Base-by-base conservation (phyloP, 2,888 invertebrate genomes). In the Lacanobia wlatinum region DNA sequence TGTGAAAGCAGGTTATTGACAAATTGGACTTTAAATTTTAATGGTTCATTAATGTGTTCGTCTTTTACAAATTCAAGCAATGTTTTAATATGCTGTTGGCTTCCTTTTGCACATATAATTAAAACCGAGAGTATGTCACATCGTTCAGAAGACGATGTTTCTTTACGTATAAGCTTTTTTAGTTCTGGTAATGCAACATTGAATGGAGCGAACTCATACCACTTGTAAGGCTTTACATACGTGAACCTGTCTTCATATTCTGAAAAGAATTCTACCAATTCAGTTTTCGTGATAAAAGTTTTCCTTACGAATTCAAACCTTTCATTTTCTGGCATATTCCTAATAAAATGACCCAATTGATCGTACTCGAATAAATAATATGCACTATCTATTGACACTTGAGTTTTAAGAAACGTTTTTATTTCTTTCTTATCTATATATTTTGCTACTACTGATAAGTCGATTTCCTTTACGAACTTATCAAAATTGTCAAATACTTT, bases 11-110 rank as follows among this genome's bases (percentile, higher is more conserved):
- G 66, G 38, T 78, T 85, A 69, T 91, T 90, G 0, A 94, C 80
- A 70, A 95, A 94, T 18, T 90, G 84, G 21, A 88, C 85, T 84
- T 94, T 94, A 60, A 91, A 92, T 71, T 91, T 91, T 10, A 90
- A 90, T 1, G 94, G 88, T 84, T 95, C 94, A 71, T 95, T 95
- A 16, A 92, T 92, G 77, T 95, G 94, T 73, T 91, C 92, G 10
- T 92, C 90, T 14, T 87, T 84, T 76, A 92, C 94, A 78, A 89
- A 92, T 73, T 92, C 86, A 1, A 95, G 73, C 1, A 95, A 67
- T 34, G 86, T 84, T 43, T 89, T 86, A 28, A 93, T 70, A 74
- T 94, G 76, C 48, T 89, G 73, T 46, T 76, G 76, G 63, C 93
- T 90, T 0, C 70, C 76, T 38, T 85, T 78, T 18, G 94, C 90